phyloP scores from a whole-genome alignment of 2,797 vertebrate genomes.

The Glossophaga mutica region DNA sequence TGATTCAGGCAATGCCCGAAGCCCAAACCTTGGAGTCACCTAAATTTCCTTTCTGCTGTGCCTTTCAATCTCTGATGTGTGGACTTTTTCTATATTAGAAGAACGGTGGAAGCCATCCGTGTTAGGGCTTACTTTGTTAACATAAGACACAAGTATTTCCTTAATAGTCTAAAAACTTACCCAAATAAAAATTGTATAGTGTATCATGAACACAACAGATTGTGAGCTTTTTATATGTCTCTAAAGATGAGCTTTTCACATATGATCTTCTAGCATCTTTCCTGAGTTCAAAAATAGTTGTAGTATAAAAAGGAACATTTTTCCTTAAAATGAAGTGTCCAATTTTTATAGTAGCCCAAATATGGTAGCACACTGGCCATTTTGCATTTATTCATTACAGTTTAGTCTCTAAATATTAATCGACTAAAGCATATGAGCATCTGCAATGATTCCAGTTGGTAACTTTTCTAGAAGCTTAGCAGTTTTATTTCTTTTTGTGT shows the following conservation, averaged over 20 bases:
- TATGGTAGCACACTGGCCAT: background rate
- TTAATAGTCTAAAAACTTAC: conserved; percentile 38
- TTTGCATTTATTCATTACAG: background rate
- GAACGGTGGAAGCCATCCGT: background rate
- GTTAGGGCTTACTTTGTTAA: background rate
- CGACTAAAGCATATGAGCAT: background rate
- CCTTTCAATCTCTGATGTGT: background rate
- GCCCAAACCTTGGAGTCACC: background rate
- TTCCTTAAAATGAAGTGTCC: conserved; percentile 31
- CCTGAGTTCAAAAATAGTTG: conserved; percentile 52
- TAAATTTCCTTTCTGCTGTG: background rate
- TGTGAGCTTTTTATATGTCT: conserved; percentile 66
- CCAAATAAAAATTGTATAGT: conserved; percentile 44
- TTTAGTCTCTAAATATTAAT: conserved; percentile 29
- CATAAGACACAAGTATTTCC: background rate
- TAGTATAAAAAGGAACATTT: conserved; percentile 36
- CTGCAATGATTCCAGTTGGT: conserved; percentile 23
- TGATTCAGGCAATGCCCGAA: background rate
- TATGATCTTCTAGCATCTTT: conserved; percentile 48
- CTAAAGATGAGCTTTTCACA: conserved; percentile 43
- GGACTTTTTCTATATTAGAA: background rate
- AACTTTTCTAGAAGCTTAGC: background rate
- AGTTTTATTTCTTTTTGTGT: background rate
- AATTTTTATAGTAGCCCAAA: conserved; percentile 8
- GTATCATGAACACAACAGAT: conserved; percentile 52